Evolutionary conservation across 1,140 invertebrate genomes (phyloP).

Genomic region (Batillaria attramentaria): DNA sequence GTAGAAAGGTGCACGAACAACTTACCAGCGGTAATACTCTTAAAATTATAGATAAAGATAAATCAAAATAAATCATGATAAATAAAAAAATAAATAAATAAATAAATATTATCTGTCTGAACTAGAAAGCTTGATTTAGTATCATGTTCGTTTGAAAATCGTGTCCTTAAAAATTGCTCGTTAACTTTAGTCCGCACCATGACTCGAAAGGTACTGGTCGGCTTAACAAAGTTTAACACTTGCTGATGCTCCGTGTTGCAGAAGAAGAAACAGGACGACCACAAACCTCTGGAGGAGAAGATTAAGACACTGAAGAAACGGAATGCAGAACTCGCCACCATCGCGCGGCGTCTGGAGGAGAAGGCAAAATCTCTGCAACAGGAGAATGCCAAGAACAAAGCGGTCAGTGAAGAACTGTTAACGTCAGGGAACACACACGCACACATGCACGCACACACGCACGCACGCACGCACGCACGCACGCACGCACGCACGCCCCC

Average conservation of each 20-base stretch:
- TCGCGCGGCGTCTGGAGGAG: conserved; percentile 72
- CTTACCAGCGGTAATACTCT: no score
- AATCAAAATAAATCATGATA: no score
- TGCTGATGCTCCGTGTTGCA: no score
- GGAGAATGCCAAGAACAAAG: conserved; percentile 61
- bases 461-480: no score
- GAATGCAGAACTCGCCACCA: conserved; percentile 72
- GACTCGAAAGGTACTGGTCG: background rate
- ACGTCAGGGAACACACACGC: no score
- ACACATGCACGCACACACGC: no score
- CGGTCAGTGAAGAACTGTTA: conserved; percentile 19
- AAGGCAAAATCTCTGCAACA: conserved; percentile 72
- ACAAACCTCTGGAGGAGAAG: conserved; percentile 70
- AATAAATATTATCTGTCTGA: no score
- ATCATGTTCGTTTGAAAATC: background rate
- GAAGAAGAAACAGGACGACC: conserved; percentile 71
- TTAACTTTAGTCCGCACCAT: background rate
- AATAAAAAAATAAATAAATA: no score
- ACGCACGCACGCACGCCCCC: no score
- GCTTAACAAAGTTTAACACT: background rate
- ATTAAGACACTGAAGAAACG: conserved; percentile 71
- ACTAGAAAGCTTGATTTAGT: no score
- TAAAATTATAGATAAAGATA: no score
- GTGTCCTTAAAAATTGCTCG: background rate
- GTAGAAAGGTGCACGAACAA: no score